phyloP scores from a whole-genome alignment of 2,797 vertebrate species.

The Picus viridis region DNA sequence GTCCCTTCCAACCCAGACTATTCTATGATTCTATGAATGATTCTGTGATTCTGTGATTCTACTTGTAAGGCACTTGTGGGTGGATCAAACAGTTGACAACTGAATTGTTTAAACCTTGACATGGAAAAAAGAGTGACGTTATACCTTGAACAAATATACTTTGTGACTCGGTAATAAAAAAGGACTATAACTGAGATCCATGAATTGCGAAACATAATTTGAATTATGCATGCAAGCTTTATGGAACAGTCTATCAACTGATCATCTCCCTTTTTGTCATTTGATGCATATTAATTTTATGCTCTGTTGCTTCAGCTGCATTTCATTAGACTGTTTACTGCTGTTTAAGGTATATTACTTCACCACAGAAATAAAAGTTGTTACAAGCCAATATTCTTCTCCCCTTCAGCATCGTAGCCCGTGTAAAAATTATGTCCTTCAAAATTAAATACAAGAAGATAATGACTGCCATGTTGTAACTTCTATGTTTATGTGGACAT shows the following conservation, averaged over 20 bases:
- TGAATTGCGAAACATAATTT: slow-evolving; percentile 53
- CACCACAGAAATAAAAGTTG: slow-evolving; percentile 30
- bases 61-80: background rate
- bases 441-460: slow-evolving; percentile 46
- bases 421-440: slow-evolving; percentile 32
- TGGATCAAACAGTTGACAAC: background rate
- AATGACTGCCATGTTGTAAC: background rate
- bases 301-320: slow-evolving; percentile 63
- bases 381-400: slow-evolving; percentile 18
- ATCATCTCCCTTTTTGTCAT: slow-evolving; percentile 60
- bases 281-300: slow-evolving; percentile 74
- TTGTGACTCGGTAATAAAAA: slow-evolving; percentile 50
- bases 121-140: slow-evolving; percentile 25
- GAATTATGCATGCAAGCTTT: slow-evolving; percentile 69
- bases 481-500: background rate
- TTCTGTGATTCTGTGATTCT: too few species aligned
- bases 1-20: too few species aligned
- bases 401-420: background rate
- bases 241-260: slow-evolving; percentile 61
- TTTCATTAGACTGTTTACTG: slow-evolving; percentile 64
- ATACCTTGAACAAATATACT: slow-evolving; percentile 50
- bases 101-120: slow-evolving; percentile 39
- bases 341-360: slow-evolving; percentile 57
- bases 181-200: slow-evolving; percentile 20
- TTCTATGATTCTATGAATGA: too few species aligned